Evolutionary conservation across 1,140 invertebrate species (phyloP).

Genomic region (Aphelenchoides besseyi): DNA sequence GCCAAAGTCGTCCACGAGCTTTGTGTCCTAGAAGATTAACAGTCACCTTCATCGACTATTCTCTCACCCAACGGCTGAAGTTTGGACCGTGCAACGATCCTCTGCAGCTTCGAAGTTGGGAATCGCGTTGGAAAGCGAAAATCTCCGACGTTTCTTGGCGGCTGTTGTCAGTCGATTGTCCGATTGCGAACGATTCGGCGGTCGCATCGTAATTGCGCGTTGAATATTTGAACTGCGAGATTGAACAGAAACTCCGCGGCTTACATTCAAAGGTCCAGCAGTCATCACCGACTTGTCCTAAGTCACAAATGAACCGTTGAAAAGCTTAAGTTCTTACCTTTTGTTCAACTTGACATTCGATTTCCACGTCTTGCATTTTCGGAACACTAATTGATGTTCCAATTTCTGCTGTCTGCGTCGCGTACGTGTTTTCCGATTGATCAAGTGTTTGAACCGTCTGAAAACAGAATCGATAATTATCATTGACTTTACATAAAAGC

Average conservation of each 20-base stretch:
- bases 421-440: constrained; percentile 3
- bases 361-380: neutral
- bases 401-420: neutral
- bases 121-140: constrained; percentile 15
- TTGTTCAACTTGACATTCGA: neutral
- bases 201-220: neutral
- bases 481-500: too few species aligned
- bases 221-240: neutral
- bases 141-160: constrained; percentile 25
- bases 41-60: constrained; percentile 16
- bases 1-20: constrained; percentile 23
- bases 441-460: neutral
- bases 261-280: neutral
- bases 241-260: neutral
- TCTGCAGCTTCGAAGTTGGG: constrained; percentile 24
- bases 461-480: neutral
- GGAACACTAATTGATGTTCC: neutral
- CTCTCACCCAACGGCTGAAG: constrained; percentile 23
- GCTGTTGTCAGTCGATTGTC: neutral
- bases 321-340: neutral
- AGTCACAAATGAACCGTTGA: too few species aligned
- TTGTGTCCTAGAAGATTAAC: constrained; percentile 28
- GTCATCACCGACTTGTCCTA: constrained; percentile 11
- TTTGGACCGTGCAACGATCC: neutral
- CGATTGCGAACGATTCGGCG: neutral